Evolutionary conservation across 1,140 invertebrate species (phyloP).

Genomic region (Lepidurus arcticus): DNA sequence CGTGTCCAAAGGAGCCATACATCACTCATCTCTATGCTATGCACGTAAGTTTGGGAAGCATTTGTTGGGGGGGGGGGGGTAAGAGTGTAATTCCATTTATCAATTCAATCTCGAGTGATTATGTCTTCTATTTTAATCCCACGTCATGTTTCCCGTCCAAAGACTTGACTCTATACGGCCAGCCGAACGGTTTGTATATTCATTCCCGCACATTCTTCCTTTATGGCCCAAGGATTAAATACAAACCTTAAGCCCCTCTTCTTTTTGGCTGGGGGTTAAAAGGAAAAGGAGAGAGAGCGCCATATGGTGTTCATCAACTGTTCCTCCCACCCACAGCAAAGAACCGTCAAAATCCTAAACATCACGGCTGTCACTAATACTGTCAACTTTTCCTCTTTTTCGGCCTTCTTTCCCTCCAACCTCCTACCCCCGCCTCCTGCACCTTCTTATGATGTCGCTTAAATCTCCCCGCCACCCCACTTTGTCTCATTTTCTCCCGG

Average conservation of each 20-base stretch:
- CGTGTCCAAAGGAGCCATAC: background rate
- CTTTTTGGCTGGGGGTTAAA: background rate
- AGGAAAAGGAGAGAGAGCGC: background rate
- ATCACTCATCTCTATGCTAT: constrained; percentile 10
- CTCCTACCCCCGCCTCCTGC: background rate
- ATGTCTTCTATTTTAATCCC: background rate
- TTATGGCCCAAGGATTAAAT: background rate
- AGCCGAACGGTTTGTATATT: background rate
- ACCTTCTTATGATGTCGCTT: too few species aligned
- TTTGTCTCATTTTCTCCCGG: background rate
- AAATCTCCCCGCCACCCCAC: too few species aligned
- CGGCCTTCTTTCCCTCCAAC: background rate
- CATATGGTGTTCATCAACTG: constrained; percentile 6
- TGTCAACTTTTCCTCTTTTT: background rate
- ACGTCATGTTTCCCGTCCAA: background rate
- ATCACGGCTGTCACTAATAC: constrained; percentile 19
- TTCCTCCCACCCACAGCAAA: constrained; percentile 1
- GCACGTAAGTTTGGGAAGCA: background rate
- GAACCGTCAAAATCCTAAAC: background rate
- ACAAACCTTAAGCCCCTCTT: background rate
- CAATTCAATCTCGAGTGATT: background rate
- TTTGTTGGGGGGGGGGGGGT: background rate
- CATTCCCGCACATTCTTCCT: background rate
- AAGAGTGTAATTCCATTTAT: background rate
- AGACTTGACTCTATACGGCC: background rate